phyloP scores from a whole-genome alignment of 2,113 vertebrate species.

The Neotoma lepida region DNA sequence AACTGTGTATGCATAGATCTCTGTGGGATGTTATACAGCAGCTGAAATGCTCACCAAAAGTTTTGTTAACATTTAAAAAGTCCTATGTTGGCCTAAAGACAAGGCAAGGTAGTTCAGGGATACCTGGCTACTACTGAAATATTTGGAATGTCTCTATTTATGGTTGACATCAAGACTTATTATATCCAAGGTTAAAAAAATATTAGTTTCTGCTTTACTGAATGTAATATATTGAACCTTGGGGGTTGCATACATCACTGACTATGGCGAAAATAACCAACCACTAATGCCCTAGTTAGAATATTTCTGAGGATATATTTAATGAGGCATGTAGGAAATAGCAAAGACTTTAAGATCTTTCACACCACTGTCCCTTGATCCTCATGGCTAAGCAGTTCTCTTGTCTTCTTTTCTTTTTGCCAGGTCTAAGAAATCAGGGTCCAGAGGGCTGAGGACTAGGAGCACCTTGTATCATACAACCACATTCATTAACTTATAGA shows the following conservation, averaged over 20 bases:
- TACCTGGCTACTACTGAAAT: neutral
- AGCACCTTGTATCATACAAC: rapidly evolving
- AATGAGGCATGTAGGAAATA: neutral
- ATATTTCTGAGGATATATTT: neutral
- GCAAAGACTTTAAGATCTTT: neutral
- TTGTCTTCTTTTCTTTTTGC: neutral
- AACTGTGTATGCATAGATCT: neutral
- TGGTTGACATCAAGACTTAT: neutral
- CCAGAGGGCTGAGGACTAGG: neutral
- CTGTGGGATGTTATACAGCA: neutral
- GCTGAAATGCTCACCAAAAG: neutral
- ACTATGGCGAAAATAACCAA: neutral
- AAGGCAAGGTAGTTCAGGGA: neutral
- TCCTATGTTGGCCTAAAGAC: neutral
- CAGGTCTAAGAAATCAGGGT: neutral
- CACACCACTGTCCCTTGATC: neutral
- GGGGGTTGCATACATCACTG: neutral
- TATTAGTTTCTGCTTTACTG: neutral
- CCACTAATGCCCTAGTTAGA: neutral
- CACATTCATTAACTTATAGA: neutral
- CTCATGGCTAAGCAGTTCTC: neutral
- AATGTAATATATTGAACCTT: neutral
- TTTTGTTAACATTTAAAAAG: conserved; percentile 1
- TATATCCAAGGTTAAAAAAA: neutral
- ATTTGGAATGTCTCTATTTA: neutral